phyloP scores from a whole-genome alignment of 2,888 invertebrate species.

The Heliconius aoede region DNA sequence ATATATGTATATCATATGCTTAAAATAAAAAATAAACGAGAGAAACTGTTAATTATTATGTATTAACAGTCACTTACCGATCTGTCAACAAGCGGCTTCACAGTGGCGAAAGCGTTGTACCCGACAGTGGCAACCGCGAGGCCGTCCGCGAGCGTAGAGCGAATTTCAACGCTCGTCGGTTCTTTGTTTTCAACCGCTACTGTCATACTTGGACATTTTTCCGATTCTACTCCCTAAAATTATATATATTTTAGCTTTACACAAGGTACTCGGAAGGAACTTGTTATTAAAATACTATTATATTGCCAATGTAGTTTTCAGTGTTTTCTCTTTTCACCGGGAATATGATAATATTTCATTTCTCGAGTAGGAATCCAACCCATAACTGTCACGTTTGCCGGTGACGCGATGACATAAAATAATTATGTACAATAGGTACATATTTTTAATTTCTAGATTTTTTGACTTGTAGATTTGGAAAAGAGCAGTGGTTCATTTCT shows the following conservation, averaged over 20 bases:
- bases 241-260: neutral
- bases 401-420: no score
- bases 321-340: no score
- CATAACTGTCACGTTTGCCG: no score
- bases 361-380: no score
- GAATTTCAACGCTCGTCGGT: conserved; percentile 86
- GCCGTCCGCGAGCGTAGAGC: conserved; percentile 93
- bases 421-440: no score
- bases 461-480: neutral
- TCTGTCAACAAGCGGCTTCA: conserved; percentile 89
- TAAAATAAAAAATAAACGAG: neutral
- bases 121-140: conserved; percentile 94
- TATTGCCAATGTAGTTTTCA: no score
- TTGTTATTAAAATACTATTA: no score
- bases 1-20: no score
- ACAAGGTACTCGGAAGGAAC: no score
- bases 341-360: no score
- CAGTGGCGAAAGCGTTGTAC: conserved; percentile 91
- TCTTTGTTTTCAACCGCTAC: conserved; percentile 87
- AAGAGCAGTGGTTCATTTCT: no score
- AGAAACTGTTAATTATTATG: neutral
- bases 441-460: neutral
- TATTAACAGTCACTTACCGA: conserved; percentile 76
- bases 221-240: conserved; percentile 93
- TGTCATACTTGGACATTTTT: conserved; percentile 94